Evolutionary conservation across 2,888 invertebrate genomes (phyloP).

Genomic region (Papilio protenor): DNA sequence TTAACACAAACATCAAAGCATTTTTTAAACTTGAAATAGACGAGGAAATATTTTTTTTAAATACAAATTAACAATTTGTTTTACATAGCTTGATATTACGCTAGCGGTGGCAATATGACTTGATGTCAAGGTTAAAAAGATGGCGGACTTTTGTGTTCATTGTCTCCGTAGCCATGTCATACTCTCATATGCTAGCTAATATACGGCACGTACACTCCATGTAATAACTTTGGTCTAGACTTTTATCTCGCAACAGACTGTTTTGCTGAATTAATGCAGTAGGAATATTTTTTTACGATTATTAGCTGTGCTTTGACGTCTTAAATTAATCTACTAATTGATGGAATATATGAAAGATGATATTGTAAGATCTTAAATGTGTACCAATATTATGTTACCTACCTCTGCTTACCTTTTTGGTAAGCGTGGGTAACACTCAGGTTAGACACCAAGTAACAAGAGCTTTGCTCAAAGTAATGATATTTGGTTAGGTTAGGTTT

Average conservation of each 20-base stretch:
- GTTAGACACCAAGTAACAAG: background rate
- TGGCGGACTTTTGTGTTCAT: conserved; percentile 20
- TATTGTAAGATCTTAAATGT: too few species aligned
- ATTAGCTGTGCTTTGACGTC: background rate
- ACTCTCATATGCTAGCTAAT: background rate
- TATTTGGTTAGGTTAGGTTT: background rate
- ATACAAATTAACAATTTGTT: background rate
- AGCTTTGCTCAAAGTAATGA: background rate
- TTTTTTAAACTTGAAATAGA: too few species aligned
- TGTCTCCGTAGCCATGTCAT: conserved; percentile 10
- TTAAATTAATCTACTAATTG: background rate
- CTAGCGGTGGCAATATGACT: background rate
- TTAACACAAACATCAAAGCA: background rate
- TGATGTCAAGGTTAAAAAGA: conserved; percentile 31
- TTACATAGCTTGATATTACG: background rate
- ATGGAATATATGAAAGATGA: background rate
- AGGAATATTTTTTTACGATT: background rate
- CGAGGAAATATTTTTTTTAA: too few species aligned
- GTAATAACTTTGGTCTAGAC: background rate
- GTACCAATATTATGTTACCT: too few species aligned
- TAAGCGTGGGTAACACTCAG: background rate
- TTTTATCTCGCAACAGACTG: background rate
- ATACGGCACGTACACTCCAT: background rate
- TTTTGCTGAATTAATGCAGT: background rate
- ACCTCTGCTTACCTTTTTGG: too few species aligned